Evolutionary conservation across 2,113 vertebrate genomes (phyloP).

Genomic region (Nipponia nippon): DNA sequence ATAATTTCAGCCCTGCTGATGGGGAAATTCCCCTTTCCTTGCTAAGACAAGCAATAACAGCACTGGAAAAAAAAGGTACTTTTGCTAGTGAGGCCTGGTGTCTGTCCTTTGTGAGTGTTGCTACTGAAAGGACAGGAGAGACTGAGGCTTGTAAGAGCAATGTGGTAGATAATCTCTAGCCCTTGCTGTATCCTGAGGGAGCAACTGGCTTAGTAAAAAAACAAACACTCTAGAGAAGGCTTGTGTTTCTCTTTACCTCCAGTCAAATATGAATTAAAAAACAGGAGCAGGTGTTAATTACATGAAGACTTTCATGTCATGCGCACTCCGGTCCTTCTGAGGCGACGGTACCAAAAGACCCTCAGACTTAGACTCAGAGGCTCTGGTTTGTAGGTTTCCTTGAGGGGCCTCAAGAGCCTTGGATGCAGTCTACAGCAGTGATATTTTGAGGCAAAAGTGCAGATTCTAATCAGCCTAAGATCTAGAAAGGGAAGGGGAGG

Average conservation of each 20-base stretch:
- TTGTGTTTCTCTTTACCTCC: background rate
- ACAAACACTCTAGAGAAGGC: background rate
- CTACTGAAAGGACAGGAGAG: background rate
- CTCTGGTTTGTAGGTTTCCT: background rate
- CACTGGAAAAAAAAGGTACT: background rate
- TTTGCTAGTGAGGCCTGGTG: background rate
- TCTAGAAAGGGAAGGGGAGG: background rate
- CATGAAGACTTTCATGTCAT: background rate
- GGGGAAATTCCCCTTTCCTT: background rate
- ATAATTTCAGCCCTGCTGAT: background rate
- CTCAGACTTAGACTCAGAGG: background rate
- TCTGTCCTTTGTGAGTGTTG: background rate
- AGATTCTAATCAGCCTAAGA: slow-evolving; percentile 34
- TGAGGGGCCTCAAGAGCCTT: background rate
- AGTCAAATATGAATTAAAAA: background rate
- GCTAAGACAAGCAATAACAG: background rate
- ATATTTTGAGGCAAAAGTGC: slow-evolving; percentile 8
- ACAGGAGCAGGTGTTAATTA: background rate
- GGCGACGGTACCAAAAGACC: background rate
- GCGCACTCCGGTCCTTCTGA: background rate
- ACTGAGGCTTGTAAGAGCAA: background rate
- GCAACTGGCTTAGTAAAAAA: slow-evolving; percentile 8
- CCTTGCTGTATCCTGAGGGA: slow-evolving; percentile 39
- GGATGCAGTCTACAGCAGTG: slow-evolving; percentile 9
- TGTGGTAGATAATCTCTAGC: background rate